A percentile compares a stretch with the other conserved stretches of the same genome.
Evolutionary conservation across 2,888 invertebrate species (phyloP).

Genomic region (Meganola albula): DNA sequence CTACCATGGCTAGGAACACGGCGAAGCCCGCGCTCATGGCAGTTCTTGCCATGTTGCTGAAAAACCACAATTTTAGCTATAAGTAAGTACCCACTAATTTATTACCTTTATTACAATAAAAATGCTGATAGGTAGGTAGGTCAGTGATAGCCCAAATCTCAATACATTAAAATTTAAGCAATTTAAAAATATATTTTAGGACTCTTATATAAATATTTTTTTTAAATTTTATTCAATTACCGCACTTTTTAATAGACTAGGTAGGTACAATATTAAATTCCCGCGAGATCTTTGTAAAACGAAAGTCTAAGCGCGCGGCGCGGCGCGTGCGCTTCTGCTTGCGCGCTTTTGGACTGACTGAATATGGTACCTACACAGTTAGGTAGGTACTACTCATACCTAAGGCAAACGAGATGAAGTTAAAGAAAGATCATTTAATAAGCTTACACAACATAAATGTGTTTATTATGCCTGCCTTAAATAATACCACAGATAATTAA

Average conservation of each 20-base stretch:
- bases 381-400: no score
- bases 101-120: background rate
- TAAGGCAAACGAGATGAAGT: no score
- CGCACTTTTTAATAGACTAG: conserved; percentile 26
- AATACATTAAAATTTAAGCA: background rate
- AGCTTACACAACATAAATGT: no score
- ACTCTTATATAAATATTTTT: background rate
- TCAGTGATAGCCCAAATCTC: no score
- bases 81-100: no score
- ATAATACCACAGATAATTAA: no score
- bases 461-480: no score
- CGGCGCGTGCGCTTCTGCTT: conserved; percentile 59
- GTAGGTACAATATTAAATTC: conserved; percentile 25
- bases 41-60: conserved; percentile 47
- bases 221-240: conserved; percentile 26
- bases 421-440: no score
- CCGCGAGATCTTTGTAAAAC: conserved; percentile 33
- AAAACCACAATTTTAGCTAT: conserved; percentile 17
- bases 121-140: no score
- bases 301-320: conserved; percentile 5
- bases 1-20: conserved; percentile 43
- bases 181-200: background rate
- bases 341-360: conserved; percentile 56
- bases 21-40: conserved; percentile 48
- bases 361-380: no score